A percentile compares a stretch with the other conserved stretches of the same genome.
Evolutionary conservation across 1,140 invertebrate genomes (phyloP).

Genomic region (Thaumetopoea pityocampa): DNA sequence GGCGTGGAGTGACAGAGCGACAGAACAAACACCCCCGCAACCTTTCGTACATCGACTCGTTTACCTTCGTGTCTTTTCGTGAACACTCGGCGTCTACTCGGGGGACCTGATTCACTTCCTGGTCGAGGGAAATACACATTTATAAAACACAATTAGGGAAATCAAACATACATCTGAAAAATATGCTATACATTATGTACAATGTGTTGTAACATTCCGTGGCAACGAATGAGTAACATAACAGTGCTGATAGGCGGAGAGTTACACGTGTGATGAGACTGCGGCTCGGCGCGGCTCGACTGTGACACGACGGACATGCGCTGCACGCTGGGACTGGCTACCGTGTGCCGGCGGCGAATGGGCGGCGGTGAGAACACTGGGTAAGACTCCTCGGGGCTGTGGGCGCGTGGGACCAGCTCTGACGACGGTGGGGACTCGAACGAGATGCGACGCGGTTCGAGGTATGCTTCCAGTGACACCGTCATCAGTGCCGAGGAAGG

Average conservation of each 20-base stretch:
- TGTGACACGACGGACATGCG: conserved; percentile 82
- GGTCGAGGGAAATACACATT: conserved; percentile 36
- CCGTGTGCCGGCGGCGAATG: conserved; percentile 67
- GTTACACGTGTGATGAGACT: conserved; percentile 90
- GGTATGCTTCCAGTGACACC: conserved; percentile 87
- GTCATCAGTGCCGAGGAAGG: conserved; percentile 91
- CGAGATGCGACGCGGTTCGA: conserved; percentile 87
- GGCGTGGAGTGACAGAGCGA: conserved; percentile 9
- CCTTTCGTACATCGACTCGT: conserved; percentile 19
- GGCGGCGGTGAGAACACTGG: conserved; percentile 90
- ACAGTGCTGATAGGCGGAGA: conserved; percentile 10
- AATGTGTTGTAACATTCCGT: conserved; percentile 34
- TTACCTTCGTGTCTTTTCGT: conserved; percentile 63
- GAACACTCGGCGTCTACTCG: conserved; percentile 35
- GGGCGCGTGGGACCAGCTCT: conserved; percentile 80
- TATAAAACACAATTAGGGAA: conserved; percentile 21
- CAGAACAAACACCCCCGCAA: conserved; percentile 27
- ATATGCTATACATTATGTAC: conserved; percentile 65
- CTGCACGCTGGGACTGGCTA: conserved; percentile 67
- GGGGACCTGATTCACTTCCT: conserved; percentile 41
- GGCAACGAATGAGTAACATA: neutral
- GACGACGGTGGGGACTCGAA: conserved; percentile 86
- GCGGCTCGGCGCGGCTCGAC: conserved; percentile 81
- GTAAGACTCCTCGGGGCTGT: conserved; percentile 86
- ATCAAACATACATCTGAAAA: conserved; percentile 13